Conservation (phyloP, 2,113 vertebrate genomes). For the Antechinus flavipes region DNA sequence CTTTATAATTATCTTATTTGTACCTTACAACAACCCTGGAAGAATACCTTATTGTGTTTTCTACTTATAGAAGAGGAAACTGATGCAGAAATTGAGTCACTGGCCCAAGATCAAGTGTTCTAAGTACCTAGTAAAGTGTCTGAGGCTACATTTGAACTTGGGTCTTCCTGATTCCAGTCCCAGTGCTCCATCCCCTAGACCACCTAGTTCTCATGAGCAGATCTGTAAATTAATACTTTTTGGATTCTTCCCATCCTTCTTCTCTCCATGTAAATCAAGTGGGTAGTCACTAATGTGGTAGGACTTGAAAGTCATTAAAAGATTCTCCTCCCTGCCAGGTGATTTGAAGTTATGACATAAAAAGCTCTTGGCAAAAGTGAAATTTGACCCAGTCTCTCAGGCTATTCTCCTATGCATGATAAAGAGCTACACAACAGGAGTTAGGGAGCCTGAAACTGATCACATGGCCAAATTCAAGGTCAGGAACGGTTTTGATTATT, state of each 20-base stretch:
- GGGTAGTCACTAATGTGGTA: too few species aligned
- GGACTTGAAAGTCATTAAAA: too few species aligned
- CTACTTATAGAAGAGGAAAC: not conserved
- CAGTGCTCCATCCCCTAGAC: not conserved
- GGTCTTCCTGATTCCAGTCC: not conserved
- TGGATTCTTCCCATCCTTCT: not conserved
- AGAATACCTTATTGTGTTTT: not conserved
- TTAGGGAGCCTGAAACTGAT: too few species aligned
- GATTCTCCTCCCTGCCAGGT: too few species aligned
- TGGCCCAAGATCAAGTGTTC: not conserved
- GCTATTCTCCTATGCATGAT: not conserved
- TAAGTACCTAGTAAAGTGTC: not conserved
- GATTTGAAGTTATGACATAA: too few species aligned
- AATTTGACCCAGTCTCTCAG: too few species aligned
- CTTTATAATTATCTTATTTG: not conserved
- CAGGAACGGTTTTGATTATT: not conserved
- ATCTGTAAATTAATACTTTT: not conserved
- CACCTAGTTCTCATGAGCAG: not conserved
- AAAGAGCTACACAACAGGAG: too few species aligned
- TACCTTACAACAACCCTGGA: not conserved
- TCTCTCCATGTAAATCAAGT: not conserved
- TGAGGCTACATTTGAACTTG: not conserved
- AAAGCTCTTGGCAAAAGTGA: too few species aligned
- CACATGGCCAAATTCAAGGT: too few species aligned
- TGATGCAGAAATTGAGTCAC: not conserved